Evolutionary conservation across 2,797 vertebrate species (phyloP), one percentile per base, ranked within the genome.

Genomic region (Alcedo quadribrachys): DNA sequence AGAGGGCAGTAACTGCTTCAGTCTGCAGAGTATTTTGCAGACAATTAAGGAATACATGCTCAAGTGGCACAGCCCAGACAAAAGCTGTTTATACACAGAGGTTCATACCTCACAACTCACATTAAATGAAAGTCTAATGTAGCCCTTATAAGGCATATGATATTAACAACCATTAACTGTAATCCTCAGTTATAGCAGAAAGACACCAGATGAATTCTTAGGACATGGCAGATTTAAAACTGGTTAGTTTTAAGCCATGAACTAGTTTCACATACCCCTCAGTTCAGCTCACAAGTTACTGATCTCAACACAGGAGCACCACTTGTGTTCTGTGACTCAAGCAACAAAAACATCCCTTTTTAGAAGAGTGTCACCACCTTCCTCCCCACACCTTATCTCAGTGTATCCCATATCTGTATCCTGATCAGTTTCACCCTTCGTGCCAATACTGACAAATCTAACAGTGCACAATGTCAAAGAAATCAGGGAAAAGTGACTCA

Each of bases 261-360:
- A 3, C 9, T 50, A 27, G n/a, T 73, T 81, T 90, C n/a, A 32
- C 8, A 19, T 4, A 87, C 5, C 24, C 17, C 37, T 69, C 60
- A 35, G n/a, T 21, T 71, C 2, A 1, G 6, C 0, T 37, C 17
- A 25, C 20, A 60, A 63, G 10, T 27, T 24, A 68, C 5, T 4
- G 10, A 33, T n/a, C 33, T n/a, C 25, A 25, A 35, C 12, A 35
- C 0, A 28, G 19, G 15, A 87, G 43, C 57, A 71, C 63, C 16
- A 25, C 13, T 37, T 37, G 5, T 19, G 16, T 40, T 74, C 40
- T 40, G 25, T 76, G 37, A 11, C 32, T 74, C 35, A 48, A 45
- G 35, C 43, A 80, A 45, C 6, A 3, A 62, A 62, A 73, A 68
- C 7, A 68, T 5, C 7, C 5, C 25, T 37, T 71, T 61, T 57